These are phyloP conservation scores for Pimephales promelas DNA, from an alignment of 2,113 vertebrate species.

Conservation along the genomic window DNA sequence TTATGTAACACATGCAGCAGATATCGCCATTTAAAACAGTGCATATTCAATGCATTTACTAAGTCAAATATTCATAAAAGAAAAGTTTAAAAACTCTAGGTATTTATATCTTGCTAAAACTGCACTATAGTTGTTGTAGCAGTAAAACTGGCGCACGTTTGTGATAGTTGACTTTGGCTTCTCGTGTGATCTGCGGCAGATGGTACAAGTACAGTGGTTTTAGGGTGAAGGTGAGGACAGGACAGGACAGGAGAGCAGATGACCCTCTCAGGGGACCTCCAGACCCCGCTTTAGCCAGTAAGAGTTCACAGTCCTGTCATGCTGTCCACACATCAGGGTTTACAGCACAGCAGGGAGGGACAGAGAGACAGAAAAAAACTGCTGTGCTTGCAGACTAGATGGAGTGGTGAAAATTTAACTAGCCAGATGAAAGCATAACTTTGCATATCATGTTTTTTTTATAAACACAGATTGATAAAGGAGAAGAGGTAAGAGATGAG, in stretches of 20 bases:
- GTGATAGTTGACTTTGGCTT: not conserved
- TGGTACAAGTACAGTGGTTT: not conserved
- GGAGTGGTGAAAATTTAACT: conserved; percentile 67
- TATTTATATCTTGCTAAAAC: not conserved
- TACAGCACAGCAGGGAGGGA: conserved; percentile 26
- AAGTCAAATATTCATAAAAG: not conserved
- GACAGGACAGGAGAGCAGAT: not conserved
- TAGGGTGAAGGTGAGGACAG: not conserved
- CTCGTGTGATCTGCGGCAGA: conserved; percentile 1
- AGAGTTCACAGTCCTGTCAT: conserved; percentile 13
- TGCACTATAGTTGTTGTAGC: not conserved
- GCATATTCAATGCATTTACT: not conserved
- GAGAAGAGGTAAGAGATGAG: not conserved
- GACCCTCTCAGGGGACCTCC: conserved; percentile 9
- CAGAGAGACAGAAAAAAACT: conserved; percentile 47
- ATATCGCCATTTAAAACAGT: not conserved
- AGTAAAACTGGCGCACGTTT: not conserved
- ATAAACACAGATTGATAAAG: not conserved
- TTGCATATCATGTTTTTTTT: conserved; percentile 65
- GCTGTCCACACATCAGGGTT: conserved; percentile 41
- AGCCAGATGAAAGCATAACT: conserved; percentile 69
- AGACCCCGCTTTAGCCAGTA: conserved; percentile 4
- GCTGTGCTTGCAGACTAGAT: conserved; percentile 61
- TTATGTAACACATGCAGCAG: conserved; percentile 20
- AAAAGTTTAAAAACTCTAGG: not conserved